These are phyloP conservation scores for Homalodisca vitripennis DNA, from an alignment of 1,140 invertebrate species.

Conservation along the genomic window DNA sequence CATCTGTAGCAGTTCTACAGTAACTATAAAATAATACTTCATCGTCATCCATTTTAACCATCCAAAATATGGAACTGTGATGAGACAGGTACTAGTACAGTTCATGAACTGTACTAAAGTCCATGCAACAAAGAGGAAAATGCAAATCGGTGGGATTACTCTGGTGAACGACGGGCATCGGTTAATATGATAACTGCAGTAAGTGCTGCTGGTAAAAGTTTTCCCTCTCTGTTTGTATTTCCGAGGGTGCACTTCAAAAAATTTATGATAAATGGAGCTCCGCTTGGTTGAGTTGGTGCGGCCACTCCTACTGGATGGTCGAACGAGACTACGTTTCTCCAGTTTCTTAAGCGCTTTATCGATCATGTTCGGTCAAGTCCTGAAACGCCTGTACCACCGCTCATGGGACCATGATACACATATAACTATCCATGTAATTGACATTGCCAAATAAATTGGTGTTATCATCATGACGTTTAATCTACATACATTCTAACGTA, in stretches of 20 bases:
- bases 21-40: too few relatives aligned
- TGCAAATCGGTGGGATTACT: constrained; percentile 50
- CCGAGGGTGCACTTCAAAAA: constrained; percentile 44
- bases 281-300: constrained; percentile 13
- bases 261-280: constrained; percentile 39
- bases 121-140: constrained; percentile 45
- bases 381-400: constrained; percentile 14
- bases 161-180: constrained; percentile 48
- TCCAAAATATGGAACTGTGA: constrained; percentile 52
- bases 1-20: too few relatives aligned
- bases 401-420: constrained; percentile 26
- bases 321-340: background rate
- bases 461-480: background rate
- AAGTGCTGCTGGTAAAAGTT: constrained; percentile 46
- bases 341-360: constrained; percentile 30
- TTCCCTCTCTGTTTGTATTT: constrained; percentile 51
- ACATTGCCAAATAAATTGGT: background rate
- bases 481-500: background rate
- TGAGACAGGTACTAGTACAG: constrained; percentile 50
- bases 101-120: constrained; percentile 46
- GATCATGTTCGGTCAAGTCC: constrained; percentile 5
- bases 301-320: constrained; percentile 41
- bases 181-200: constrained; percentile 47
- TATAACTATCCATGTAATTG: background rate
- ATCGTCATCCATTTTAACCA: too few relatives aligned